These are phyloP conservation scores for Agrochola litura DNA, from an alignment of 2,888 invertebrate species.

Conservation along the genomic window DNA sequence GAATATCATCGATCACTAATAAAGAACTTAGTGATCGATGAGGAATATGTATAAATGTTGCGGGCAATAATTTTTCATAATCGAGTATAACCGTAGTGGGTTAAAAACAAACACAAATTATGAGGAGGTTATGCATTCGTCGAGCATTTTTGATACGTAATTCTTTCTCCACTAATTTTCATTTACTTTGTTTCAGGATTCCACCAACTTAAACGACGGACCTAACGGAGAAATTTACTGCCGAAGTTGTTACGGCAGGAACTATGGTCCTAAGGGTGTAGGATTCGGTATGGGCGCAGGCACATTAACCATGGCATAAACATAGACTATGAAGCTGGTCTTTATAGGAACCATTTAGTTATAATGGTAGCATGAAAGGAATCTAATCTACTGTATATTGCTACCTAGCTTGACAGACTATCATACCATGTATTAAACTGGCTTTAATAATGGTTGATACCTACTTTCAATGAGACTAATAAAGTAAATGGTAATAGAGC, in stretches of 20 bases:
- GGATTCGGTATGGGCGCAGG: slow-evolving; percentile 98
- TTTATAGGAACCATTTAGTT: slow-evolving; percentile 81
- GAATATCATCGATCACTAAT: too few relatives aligned
- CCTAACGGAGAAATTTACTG: slow-evolving; percentile 98
- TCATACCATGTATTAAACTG: slow-evolving; percentile 90
- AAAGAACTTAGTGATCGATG: too few relatives aligned
- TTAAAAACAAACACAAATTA: neutral
- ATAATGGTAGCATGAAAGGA: slow-evolving; percentile 86
- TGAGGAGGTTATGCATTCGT: neutral
- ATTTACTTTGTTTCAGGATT: slow-evolving; percentile 91
- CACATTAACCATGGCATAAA: slow-evolving; percentile 96
- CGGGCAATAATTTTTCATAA: too few relatives aligned
- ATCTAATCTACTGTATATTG: slow-evolving; percentile 83
- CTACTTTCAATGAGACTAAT: slow-evolving; percentile 85
- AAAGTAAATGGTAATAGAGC: slow-evolving; percentile 76
- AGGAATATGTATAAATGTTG: neutral
- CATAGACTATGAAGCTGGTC: slow-evolving; percentile 85
- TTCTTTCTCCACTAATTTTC: neutral
- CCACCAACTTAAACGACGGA: slow-evolving; percentile 97
- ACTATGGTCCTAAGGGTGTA: slow-evolving; percentile 96
- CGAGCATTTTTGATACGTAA: neutral
- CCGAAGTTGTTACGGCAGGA: slow-evolving; percentile 96
- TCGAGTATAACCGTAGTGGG: too few relatives aligned
- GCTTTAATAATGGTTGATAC: slow-evolving; percentile 90
- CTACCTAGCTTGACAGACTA: slow-evolving; percentile 78